Evolutionary conservation across 2,888 invertebrate species (phyloP), one percentile per base, ranked within the genome.

Genomic region (Hypolimnas misippus): DNA sequence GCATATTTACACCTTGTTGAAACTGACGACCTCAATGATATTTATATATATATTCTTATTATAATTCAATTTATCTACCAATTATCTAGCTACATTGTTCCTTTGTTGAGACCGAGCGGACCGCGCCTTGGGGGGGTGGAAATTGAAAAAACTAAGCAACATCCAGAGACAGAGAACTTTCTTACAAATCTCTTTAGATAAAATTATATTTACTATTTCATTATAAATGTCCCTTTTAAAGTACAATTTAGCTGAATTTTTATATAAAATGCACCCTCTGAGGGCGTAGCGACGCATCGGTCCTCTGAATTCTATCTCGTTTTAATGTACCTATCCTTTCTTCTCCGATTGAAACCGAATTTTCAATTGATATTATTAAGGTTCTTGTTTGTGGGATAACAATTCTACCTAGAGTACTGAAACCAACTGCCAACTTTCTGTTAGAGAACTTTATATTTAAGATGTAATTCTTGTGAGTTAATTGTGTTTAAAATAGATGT

Each of bases 351-450:
- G 70, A 81, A 82, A 77, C 81, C 81, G 84, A 88, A 84, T 84
- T 86, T 77, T 78, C 76, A 77, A 79, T 80, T 83, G 85, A 86
- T 89, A 89, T 88, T 87, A 83, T 80, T 81, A 78, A 80, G 79
- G 76, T 80, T 82, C 75, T 73, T 76, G 77, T 78, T 77, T 77
- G 81, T 78, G 74, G 74, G 79, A 78, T 70, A 65, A 46, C 44
- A 46, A 77, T 79, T 81, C 78, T 79, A 76, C 19, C 79, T 72
- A 76, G 76, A 75, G 87, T 79, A 89, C 89, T 89, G 89, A 88
- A 77, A 79, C 78, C 80, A 85, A 91, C 91, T 91, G 91, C 91
- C 91, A 91, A 87, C 81, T 83, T 85, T 87, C 82, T 87, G 82
- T 87, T 86, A 83, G 75, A 71, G 69, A 79, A 75, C 76, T 76